Conservation (phyloP, 2,113 vertebrate species). For the Zosterops pallidus region DNA sequence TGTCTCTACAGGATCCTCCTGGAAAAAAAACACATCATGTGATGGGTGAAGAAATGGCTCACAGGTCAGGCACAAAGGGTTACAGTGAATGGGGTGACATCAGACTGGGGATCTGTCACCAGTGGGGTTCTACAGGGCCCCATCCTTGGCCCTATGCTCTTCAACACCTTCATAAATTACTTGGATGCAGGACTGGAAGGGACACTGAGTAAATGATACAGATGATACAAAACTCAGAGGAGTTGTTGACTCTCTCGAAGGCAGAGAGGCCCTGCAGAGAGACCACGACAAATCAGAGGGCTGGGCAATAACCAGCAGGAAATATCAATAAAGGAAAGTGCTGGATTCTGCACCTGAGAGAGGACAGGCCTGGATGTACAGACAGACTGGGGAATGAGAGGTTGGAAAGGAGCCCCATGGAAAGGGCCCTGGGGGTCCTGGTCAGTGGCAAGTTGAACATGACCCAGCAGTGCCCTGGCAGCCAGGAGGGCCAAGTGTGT, state of each 20-base stretch:
- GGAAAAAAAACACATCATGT: not conserved
- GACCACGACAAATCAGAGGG: not conserved
- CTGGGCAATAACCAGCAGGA: not conserved
- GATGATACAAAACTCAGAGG: not conserved
- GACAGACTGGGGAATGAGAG: not conserved
- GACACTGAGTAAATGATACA: not conserved
- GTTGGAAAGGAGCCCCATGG: not conserved
- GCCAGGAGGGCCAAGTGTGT: rapidly evolving
- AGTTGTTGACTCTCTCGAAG: rapidly evolving
- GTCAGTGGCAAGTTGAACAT: rapidly evolving
- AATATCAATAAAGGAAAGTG: not conserved
- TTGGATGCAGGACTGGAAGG: not conserved
- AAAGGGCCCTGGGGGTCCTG: not conserved
- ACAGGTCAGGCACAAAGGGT: rapidly evolving
- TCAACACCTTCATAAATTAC: not conserved
- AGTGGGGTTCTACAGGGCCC: not conserved
- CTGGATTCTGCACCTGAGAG: rapidly evolving
- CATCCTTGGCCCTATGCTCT: rapidly evolving
- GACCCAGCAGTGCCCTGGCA: not conserved
- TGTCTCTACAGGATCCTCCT: not conserved
- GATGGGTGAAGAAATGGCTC: not conserved
- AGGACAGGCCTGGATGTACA: rapidly evolving
- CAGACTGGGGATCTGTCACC: not conserved
- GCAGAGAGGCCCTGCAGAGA: not conserved
- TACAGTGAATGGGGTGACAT: not conserved